These are phyloP conservation scores for Hippocampus abdominalis DNA, from an alignment of 2,113 vertebrate genomes.

Conservation along the genomic window DNA sequence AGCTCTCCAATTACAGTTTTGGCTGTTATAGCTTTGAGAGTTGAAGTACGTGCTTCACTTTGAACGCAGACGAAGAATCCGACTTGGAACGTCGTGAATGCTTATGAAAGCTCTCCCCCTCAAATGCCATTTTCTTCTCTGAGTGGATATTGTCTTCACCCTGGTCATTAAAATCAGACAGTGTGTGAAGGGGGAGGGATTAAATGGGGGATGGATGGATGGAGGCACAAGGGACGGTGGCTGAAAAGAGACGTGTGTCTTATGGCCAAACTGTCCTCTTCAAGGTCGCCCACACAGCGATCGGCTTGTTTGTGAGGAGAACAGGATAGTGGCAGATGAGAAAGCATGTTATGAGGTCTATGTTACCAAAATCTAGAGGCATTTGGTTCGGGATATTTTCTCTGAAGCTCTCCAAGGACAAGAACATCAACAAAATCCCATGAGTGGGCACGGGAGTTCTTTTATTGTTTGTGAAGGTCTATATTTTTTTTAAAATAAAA, in stretches of 20 bases:
- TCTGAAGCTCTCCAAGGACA: slow-evolving; percentile 2
- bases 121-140: slow-evolving; percentile 30
- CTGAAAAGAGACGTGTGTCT: slow-evolving; percentile 34
- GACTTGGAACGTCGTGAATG: slow-evolving; percentile 35
- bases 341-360: slow-evolving; percentile 23
- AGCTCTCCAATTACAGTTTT: slow-evolving; percentile 21
- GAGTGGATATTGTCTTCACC: slow-evolving; percentile 58
- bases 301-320: slow-evolving; percentile 37
- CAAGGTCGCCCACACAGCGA: slow-evolving; percentile 51
- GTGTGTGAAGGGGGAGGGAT: slow-evolving; percentile 35
- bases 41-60: slow-evolving; percentile 17
- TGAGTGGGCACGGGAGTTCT: background rate
- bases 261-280: slow-evolving; percentile 52
- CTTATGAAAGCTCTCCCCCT: slow-evolving; percentile 39
- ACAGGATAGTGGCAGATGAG: slow-evolving; percentile 39
- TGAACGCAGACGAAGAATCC: slow-evolving; percentile 12
- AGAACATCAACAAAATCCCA: background rate
- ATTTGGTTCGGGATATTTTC: slow-evolving; percentile 20
- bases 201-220: slow-evolving; percentile 31
- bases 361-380: background rate
- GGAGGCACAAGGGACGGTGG: slow-evolving; percentile 34
- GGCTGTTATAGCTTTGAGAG: slow-evolving; percentile 22
- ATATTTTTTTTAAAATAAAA: background rate
- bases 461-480: background rate
- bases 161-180: slow-evolving; percentile 59